Base-by-base conservation (phyloP, 1,140 invertebrate species). In the Pseudomyrmex concolor region DNA sequence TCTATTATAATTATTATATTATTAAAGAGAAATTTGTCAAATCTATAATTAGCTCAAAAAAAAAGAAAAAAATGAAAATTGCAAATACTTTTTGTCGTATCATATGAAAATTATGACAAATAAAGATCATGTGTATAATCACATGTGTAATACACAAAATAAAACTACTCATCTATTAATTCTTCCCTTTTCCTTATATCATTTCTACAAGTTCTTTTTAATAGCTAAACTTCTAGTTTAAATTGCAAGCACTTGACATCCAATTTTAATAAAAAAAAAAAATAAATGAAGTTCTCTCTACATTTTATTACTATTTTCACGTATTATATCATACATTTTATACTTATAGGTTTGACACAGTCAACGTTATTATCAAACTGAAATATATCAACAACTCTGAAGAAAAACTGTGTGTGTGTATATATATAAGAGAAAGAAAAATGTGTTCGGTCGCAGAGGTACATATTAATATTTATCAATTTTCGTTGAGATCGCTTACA, bases 101-200 rank as follows among this genome's bases (percentile, higher is more conserved):
- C 51, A 19, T 78, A 70, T 80, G 25, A 80, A 74, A 60, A 19
- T 71, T 80, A 80, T 80, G 76, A n/a, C 19, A 80, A 80, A 80
- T 80, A 80, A 80, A 80, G n/a, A 50, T n/a, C 22, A 80, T 34
- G 34, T 34, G 34, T 34, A 7, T 34, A 34, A 34, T 34, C 34
- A 34, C 34, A 34, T 34, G 34, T 34, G 7, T 34, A 34, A 34
- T 71, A 71, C 9, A n/a, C 59, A 80, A 71, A 34, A 34, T 7
- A 34, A 34, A 34, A 34, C 5, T 7, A 34, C 34, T 34, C 5
- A 34, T 34, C 0, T 34, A 34, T 34, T 34, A 34, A 34, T 34
- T 34, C 34, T 7, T 34, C 34, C 34, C 5, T 51, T 15, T 68
- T 15, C 4, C 9, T 25, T 51, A 1, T 7, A 34, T 34, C 34